phyloP scores from a whole-genome alignment of 2,797 vertebrate genomes.

The Scolopax bukidnonensis region DNA sequence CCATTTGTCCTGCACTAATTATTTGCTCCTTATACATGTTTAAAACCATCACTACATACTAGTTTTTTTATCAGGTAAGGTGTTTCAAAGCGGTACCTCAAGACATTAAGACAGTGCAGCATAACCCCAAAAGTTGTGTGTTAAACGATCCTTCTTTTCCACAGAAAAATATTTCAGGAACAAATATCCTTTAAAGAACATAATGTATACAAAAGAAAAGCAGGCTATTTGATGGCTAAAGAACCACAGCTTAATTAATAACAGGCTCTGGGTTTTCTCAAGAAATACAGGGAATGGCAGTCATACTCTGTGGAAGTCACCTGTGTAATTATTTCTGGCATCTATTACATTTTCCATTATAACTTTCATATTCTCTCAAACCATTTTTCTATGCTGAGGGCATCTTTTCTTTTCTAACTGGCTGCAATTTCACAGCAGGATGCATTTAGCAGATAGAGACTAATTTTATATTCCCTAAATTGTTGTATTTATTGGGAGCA shows the following conservation, averaged over 20 bases:
- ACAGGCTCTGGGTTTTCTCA: neutral
- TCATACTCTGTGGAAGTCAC: slow-evolving; percentile 35
- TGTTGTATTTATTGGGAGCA: neutral
- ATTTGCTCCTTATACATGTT: neutral
- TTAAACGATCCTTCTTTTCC: neutral
- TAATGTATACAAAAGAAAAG: neutral
- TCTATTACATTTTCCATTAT: slow-evolving; percentile 62
- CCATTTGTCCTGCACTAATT: neutral
- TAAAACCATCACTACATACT: neutral
- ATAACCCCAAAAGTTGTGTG: neutral
- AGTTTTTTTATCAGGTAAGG: neutral
- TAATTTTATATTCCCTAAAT: slow-evolving; percentile 48
- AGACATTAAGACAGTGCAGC: neutral
- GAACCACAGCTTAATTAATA: slow-evolving; percentile 26
- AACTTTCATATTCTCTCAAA: slow-evolving; percentile 28
- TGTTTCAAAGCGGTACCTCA: neutral
- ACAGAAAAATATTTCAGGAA: neutral
- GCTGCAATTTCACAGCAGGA: slow-evolving; percentile 63
- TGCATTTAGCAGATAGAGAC: slow-evolving; percentile 53
- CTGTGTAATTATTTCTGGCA: slow-evolving; percentile 71
- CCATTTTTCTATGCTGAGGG: slow-evolving; percentile 36
- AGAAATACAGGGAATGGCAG: slow-evolving; percentile 6
- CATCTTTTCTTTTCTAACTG: slow-evolving; percentile 48
- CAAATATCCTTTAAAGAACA: neutral
- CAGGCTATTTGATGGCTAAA: neutral